Evolutionary conservation across 2,113 vertebrate species (phyloP).

Genomic region (Perca fluviatilis): DNA sequence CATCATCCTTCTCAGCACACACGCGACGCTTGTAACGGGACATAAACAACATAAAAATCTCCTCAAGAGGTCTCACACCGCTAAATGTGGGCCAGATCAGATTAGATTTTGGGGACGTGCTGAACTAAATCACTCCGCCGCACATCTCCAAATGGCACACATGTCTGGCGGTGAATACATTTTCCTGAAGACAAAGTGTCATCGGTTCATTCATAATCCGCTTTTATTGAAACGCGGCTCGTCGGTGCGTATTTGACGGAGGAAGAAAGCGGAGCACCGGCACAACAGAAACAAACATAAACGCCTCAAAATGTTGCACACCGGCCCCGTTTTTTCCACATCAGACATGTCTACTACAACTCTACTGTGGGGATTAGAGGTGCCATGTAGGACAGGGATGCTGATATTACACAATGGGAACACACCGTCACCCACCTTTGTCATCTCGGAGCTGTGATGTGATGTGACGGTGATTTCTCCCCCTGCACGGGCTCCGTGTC

Average conservation of each 20-base stretch:
- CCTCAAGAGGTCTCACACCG: constrained; percentile 19
- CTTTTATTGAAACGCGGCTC: not conserved
- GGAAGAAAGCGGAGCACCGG: not conserved
- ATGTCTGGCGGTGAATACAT: not conserved
- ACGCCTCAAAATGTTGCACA: constrained; percentile 4
- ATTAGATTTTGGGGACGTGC: constrained; percentile 39
- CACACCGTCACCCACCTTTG: constrained; percentile 72
- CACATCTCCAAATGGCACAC: constrained; percentile 52
- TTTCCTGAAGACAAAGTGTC: constrained; percentile 10
- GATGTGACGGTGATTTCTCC: constrained; percentile 56
- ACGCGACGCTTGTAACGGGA: constrained; percentile 1
- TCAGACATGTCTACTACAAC: not conserved
- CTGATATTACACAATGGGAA: constrained; percentile 38
- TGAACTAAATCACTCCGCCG: constrained; percentile 48
- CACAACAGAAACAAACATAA: constrained; percentile 10
- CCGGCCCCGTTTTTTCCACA: not conserved
- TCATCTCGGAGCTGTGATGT: constrained; percentile 59
- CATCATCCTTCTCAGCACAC: not conserved
- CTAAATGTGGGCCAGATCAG: constrained; percentile 43
- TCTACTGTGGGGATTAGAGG: constrained; percentile 29
- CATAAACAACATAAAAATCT: constrained; percentile 29
- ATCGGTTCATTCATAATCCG: not conserved
- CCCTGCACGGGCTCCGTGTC: constrained; percentile 18
- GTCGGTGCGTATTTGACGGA: constrained; percentile 24
- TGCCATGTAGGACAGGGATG: constrained; percentile 46